Base-by-base conservation (phyloP, 1,140 invertebrate species). In the Sminthurides bifidus region DNA sequence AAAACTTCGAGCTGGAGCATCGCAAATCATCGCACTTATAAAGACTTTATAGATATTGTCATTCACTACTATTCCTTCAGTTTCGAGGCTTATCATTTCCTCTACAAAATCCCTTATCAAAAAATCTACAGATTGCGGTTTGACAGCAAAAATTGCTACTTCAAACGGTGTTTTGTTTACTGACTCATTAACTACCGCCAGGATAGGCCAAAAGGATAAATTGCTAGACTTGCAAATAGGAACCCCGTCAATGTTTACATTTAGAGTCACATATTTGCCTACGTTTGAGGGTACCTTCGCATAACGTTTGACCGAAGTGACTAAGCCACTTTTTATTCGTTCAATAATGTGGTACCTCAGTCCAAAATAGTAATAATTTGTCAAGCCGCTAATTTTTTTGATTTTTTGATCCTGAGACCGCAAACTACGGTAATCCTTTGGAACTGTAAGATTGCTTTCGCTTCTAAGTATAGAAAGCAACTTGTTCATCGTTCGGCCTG, bases 201-300 rank as follows among this genome's bases (percentile, higher is more conserved):
- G 27, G 38, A 59, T 54, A 30, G 57, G 57, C 57, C 57, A 59
- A 43, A 59, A 44, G 21, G 49, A 46, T 27, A 29, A 27, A 27
- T 17, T 33, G 3, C 44, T 50, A 21, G 52, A 54, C 24, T 41
- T 54, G 5, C n/a, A 30, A 21, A 59, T 31, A 2, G 57, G 57
- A 1, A 59, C 3, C 4, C 57, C 57, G 21, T 59, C 57, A 3
- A 59, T 31, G 14, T 41, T 41, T 10, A 52, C 15, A 8, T 52
- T 21, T 1, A 52, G 21, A 12, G 26, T 5, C 10, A 52, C 8
- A 12, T 24, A 12, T 19, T 40, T 21, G 1, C n/a, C n/a, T n/a
- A n/a, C n/a, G n/a, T n/a, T n/a, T n/a, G n/a, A n/a, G n/a, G n/a
- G n/a, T n/a, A n/a, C n/a, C n/a, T n/a, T n/a, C n/a, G n/a, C n/a